Base-by-base conservation (phyloP, 35 echinoderm and acorn worm genomes). In the Heliocidaris erythrogramma region DNA sequence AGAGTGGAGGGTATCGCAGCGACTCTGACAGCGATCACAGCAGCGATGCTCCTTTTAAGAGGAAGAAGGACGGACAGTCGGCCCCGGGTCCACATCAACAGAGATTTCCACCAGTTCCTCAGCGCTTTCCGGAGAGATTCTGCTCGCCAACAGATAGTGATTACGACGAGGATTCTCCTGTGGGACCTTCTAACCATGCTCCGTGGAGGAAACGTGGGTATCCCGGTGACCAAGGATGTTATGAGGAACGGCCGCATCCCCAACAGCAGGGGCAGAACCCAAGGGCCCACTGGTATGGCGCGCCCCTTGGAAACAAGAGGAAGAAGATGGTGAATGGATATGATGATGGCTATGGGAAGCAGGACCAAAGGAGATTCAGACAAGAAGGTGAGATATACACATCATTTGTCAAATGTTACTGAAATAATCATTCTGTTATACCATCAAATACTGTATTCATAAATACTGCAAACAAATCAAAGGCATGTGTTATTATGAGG, bases 271-370 rank as follows among this genome's bases (percentile, higher is more conserved):
- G 87, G 29, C 87, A 92, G 48, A 48, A 48, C 49, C 90, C 90
- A 11, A 56, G 48, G 42, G 21, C 14, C 21, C 91, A 92, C 10
- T 92, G 91, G 91, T 92, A 92, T 30, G 50, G 91, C 9, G 91
- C 48, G 32, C 91, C 91, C 11, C 49, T 30, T 31, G 87, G 87
- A n/a, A 30, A 59, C n/a, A 59, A 92, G 91, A 92, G 50, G 50
- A 92, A 92, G 91, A 92, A 59, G 91, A 49, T 50, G 50, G 13
- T 92, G 50, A 92, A 92, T 92, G 91, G 91, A 52, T 92, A 92
- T 56, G 91, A 48, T 50, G 91, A 92, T 59, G 29, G 91, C 27
- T 92, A 48, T 3, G 91, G 48, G 31, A 92, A 92, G 48, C 49
- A 31, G 47, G 29, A 49, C n/a, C 90, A 49, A 13, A 92, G 48